These are phyloP conservation scores for Pseudochaenichthys georgianus DNA, from an alignment of 2,797 vertebrate genomes.

Conservation along the genomic window DNA sequence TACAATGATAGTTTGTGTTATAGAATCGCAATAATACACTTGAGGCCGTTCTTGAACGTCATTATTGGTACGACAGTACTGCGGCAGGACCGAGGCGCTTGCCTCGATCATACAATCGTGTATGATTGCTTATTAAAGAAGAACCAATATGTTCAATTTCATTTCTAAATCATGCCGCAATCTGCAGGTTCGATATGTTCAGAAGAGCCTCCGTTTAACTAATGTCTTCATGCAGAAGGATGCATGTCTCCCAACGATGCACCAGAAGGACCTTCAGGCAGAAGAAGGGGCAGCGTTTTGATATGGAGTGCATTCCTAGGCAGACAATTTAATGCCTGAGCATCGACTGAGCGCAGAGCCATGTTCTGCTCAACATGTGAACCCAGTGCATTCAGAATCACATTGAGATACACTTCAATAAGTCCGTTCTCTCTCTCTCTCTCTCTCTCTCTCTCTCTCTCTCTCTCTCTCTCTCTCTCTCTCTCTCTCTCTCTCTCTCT, in stretches of 20 bases:
- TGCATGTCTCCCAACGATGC: not conserved
- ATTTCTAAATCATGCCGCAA: not conserved
- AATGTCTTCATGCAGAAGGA: not conserved
- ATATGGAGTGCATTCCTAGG: not conserved
- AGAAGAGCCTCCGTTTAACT: not conserved
- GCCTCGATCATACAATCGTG: no score
- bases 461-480: accelerated
- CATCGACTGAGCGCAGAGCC: not conserved
- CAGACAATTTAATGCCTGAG: not conserved
- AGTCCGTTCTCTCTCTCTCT: no score
- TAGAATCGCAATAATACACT: no score
- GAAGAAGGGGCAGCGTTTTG: not conserved
- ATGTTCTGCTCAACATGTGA: no score
- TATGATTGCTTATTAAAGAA: not conserved
- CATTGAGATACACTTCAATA: accelerated
- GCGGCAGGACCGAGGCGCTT: no score
- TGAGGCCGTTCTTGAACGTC: no score
- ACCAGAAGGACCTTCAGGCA: not conserved
- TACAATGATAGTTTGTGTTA: no score
- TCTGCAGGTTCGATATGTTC: not conserved
- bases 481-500: no score
- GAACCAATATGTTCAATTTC: not conserved
- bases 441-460: accelerated
- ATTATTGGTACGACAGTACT: no score
- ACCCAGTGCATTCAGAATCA: accelerated